Base-by-base conservation (phyloP, 2,113 vertebrate genomes). In the Orcinus orca region DNA sequence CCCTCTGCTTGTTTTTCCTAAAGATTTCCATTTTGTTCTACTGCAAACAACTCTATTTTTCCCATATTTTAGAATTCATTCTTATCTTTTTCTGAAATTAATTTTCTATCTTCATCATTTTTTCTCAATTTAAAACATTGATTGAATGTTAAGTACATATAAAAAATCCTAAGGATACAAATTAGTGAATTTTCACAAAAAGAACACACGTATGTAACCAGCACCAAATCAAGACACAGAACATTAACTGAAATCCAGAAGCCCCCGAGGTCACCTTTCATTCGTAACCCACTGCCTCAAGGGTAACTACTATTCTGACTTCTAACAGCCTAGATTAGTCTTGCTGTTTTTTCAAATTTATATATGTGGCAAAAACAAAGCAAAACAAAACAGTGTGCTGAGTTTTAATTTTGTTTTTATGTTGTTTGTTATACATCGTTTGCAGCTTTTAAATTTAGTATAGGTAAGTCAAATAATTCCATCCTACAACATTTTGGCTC, bases 141-240 rank as follows among this genome's bases (percentile, higher is more conserved):
- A 33, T 62, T 86, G 33, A 96, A 88, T 91, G 14, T 63, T 63
- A 73, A 92, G 41, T 13, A 55, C 8, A 74, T 44, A 25, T 18
- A 76, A 20, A 47, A n/a, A 55, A 36, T 87, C 36, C 53, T 84
- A 79, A 92, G 84, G 47, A 60, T 62, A 67, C 4, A 74, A 41
- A 10, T 29, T 87, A 65, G 90, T 92, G 47, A 87, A 79, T 94
- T 94, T 83, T 53, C 50, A 83, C 41, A 94, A 23, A 90, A 36
- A 93, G n/a, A 82, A 20, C 25, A 58, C 4, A 82, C 5, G 2
- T 67, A 31, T 1, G 0, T 83, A 92, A 62, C 25, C 12, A 95
- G 73, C 14, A 73, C 5, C 23, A 86, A 70, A 87, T 95, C 44
- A 97, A 82, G 33, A 79, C 31, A 65, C 4, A 84, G 25, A 93